Conservation (phyloP, 2,113 vertebrate genomes). For the Nerophis ophidion region DNA sequence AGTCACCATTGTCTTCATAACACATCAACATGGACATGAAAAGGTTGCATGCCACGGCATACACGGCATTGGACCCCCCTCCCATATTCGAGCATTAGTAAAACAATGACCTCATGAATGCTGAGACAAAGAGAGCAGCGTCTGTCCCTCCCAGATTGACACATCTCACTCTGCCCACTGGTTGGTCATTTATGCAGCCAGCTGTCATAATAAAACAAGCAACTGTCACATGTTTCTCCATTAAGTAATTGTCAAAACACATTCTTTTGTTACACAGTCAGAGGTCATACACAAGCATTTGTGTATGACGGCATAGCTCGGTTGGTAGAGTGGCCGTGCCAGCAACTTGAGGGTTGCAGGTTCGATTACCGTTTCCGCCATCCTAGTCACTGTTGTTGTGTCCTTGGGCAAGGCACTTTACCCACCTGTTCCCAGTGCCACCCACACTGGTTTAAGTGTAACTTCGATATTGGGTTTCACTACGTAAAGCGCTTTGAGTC, state of each 20-base stretch:
- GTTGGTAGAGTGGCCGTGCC: too few relatives aligned
- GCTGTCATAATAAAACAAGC: slow-evolving; percentile 14
- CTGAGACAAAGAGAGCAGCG: slow-evolving; percentile 36
- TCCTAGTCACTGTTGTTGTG: too few relatives aligned
- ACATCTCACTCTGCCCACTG: slow-evolving; percentile 24
- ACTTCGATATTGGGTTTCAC: too few relatives aligned
- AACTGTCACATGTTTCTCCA: not conserved
- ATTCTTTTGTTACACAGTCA: not conserved
- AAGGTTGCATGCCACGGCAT: not conserved
- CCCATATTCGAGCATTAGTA: not conserved
- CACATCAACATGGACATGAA: not conserved
- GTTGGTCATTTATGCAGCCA: slow-evolving; percentile 14
- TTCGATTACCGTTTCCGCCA: too few relatives aligned
- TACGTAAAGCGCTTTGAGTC: too few relatives aligned
- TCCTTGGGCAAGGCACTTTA: too few relatives aligned
- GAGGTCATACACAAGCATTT: too few relatives aligned
- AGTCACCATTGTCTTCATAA: not conserved
- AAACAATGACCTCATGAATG: slow-evolving; percentile 22
- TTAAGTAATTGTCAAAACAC: not conserved
- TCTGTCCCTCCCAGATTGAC: slow-evolving; percentile 43
- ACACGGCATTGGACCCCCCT: not conserved
- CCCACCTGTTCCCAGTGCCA: too few relatives aligned
- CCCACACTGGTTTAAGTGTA: too few relatives aligned
- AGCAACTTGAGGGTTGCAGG: too few relatives aligned
- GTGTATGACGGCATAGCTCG: too few relatives aligned